phyloP scores from a whole-genome alignment of 2,888 invertebrate genomes.

The Spatulosminthurus flaviceps region DNA sequence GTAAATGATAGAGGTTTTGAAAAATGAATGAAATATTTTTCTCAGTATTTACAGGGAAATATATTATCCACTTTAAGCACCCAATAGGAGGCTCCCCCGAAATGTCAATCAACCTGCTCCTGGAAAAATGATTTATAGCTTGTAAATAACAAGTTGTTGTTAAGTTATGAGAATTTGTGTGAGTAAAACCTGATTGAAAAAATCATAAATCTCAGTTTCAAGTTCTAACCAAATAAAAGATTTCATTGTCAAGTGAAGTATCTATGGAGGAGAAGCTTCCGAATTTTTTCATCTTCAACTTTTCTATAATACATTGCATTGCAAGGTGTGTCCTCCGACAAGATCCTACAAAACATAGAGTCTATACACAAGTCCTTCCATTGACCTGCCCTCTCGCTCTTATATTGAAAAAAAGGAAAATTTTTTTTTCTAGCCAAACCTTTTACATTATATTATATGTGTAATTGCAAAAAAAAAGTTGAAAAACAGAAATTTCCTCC shows the following conservation, averaged over 20 bases:
- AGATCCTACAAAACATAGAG: background rate
- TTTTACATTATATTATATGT: background rate
- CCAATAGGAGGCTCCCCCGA: background rate
- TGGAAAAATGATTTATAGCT: background rate
- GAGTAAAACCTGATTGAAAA: conserved; percentile 11
- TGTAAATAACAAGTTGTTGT: background rate
- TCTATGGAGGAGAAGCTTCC: too few species aligned
- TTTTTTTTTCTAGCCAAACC: too few species aligned
- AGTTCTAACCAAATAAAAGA: background rate
- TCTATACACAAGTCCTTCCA: too few species aligned
- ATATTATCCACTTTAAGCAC: too few species aligned
- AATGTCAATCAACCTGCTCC: conserved; percentile 1
- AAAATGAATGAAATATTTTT: too few species aligned
- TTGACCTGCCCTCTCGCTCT: too few species aligned
- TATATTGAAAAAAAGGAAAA: too few species aligned
- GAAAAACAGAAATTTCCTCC: conserved; percentile 25
- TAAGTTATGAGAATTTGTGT: too few species aligned
- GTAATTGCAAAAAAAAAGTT: conserved; percentile 29
- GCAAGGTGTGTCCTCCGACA: background rate
- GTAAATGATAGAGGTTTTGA: too few species aligned
- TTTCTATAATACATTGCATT: background rate
- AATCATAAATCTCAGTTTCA: conserved; percentile 22
- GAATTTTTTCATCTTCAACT: too few species aligned
- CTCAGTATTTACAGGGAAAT: too few species aligned
- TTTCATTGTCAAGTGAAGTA: background rate